A percentile compares a stretch with the other conserved stretches of the same genome.
These are phyloP conservation scores for Hipposideros larvatus DNA, from an alignment of 2,797 vertebrate species.

Conservation along the genomic window DNA sequence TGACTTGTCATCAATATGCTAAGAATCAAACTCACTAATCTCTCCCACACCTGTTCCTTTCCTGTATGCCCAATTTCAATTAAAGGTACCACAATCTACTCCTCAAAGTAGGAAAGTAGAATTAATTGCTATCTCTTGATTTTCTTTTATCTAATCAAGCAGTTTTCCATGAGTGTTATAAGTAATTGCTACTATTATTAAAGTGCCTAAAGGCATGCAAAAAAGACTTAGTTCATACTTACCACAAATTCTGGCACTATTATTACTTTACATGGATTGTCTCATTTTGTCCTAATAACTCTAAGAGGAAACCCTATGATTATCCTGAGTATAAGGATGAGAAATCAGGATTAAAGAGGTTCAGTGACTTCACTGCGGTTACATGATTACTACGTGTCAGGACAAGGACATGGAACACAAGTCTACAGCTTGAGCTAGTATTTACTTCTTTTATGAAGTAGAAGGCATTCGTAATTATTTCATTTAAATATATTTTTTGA, in stretches of 20 bases:
- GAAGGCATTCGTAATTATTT: not conserved
- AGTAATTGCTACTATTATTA: not conserved
- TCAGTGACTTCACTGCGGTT: not conserved
- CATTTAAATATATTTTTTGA: constrained; percentile 9
- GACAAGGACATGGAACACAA: not conserved
- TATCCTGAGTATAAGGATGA: not conserved
- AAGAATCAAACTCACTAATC: not conserved
- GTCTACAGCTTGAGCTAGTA: not conserved
- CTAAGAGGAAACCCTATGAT: not conserved
- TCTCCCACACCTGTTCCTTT: not conserved
- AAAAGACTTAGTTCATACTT: not conserved
- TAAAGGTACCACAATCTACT: not conserved
- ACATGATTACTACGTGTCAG: not conserved
- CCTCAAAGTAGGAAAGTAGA: not conserved
- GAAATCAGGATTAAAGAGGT: not conserved
- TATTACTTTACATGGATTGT: not conserved
- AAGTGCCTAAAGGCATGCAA: not conserved
- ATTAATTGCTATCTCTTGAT: not conserved
- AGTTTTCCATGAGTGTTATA: not conserved
- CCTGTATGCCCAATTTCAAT: not conserved
- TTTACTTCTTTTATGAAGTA: not conserved
- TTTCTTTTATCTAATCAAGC: not conserved
- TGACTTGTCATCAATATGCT: not conserved
- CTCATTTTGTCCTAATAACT: constrained; percentile 14
- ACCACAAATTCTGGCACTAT: not conserved